Conservation (phyloP, 2,113 vertebrate genomes). For the Copsychus sechellarum region DNA sequence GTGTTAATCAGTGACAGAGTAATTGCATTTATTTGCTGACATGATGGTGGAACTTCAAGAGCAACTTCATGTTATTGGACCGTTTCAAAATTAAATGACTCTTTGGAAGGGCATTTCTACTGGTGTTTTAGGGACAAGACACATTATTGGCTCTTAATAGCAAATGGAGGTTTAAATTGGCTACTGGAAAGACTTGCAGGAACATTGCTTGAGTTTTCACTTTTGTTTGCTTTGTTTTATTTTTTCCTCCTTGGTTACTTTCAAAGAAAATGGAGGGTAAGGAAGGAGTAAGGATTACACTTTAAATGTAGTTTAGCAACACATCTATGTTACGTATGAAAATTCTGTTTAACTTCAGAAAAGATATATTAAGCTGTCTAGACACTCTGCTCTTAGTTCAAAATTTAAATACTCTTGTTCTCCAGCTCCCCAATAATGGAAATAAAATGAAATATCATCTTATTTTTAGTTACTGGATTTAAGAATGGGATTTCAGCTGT, state of each 20-base stretch:
- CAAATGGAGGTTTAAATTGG: background rate
- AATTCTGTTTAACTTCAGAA: conserved; percentile 25
- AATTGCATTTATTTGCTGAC: background rate
- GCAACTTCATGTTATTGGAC: background rate
- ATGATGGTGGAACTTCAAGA: background rate
- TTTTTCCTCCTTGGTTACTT: background rate
- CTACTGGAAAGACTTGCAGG: background rate
- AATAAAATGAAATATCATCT: conserved; percentile 9
- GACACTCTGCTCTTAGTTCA: background rate
- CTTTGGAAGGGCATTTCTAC: background rate
- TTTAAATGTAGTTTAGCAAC: background rate
- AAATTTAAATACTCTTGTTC: background rate
- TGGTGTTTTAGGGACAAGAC: background rate
- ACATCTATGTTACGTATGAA: background rate
- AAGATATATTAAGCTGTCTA: conserved; percentile 8
- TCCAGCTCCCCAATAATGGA: background rate
- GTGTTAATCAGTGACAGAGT: background rate
- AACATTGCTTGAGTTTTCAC: background rate
- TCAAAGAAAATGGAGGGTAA: background rate
- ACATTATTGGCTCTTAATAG: background rate
- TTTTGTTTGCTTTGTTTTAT: background rate
- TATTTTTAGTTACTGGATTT: conserved; percentile 46
- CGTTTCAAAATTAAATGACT: background rate
- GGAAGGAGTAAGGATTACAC: background rate
- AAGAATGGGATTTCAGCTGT: conserved; percentile 16